Evolutionary conservation across 2,888 invertebrate genomes (phyloP).

Genomic region (Phaedon cochleariae): DNA sequence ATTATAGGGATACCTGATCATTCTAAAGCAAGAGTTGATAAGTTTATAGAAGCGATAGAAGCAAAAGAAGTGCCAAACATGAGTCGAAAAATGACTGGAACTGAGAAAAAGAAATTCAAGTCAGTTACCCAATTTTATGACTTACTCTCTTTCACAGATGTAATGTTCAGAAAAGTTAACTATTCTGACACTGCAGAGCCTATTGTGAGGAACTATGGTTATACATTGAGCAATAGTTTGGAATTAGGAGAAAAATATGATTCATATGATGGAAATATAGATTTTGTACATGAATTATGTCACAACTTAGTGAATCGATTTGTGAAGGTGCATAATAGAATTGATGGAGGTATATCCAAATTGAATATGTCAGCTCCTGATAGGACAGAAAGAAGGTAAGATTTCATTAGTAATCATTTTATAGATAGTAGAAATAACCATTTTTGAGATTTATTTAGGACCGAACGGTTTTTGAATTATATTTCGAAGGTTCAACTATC

Average conservation of each 20-base stretch:
- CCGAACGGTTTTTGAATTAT: too few species aligned
- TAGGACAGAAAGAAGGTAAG: conserved; percentile 50
- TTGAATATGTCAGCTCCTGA: conserved; percentile 49
- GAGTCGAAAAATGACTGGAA: background rate
- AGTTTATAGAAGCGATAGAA: conserved; percentile 6
- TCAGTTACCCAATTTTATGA: conserved; percentile 36
- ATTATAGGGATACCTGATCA: conserved; percentile 36
- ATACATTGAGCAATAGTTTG: conserved; percentile 57
- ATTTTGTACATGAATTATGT: conserved; percentile 54
- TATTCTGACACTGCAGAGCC: conserved; percentile 50
- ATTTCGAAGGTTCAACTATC: too few species aligned
- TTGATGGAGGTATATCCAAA: conserved; percentile 10
- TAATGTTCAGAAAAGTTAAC: conserved; percentile 43
- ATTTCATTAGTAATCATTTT: conserved; percentile 24
- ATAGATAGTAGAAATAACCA: conserved; percentile 2
- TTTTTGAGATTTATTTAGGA: too few species aligned
- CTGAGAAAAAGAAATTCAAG: conserved; percentile 20
- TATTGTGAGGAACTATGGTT: conserved; percentile 49
- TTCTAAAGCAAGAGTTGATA: conserved; percentile 27
- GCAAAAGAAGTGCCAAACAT: too few species aligned
- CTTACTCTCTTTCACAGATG: conserved; percentile 45
- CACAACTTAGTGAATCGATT: conserved; percentile 51
- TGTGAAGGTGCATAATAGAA: conserved; percentile 37
- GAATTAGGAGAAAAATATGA: conserved; percentile 56
- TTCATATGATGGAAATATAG: conserved; percentile 47